These are phyloP conservation scores for Callyntrura guangdongensis DNA, from an alignment of 2,888 invertebrate genomes.

Conservation along the genomic window DNA sequence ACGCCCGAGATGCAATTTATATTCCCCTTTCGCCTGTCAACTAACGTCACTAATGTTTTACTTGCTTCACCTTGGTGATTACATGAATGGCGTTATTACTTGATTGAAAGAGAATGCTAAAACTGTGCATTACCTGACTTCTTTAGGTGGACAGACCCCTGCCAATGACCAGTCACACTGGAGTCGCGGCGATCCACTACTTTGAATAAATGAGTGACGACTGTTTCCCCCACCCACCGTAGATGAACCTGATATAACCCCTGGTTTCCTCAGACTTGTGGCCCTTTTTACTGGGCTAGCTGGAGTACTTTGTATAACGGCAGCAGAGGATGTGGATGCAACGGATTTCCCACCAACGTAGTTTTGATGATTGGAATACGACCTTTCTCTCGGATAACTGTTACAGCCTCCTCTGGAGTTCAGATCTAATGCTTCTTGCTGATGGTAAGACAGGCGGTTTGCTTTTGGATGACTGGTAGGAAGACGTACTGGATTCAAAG, in stretches of 20 bases:
- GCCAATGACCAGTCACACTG: constrained; percentile 84
- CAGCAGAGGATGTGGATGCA: constrained; percentile 27
- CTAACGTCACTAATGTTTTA: background rate
- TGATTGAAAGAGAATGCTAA: no score
- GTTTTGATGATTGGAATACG: constrained; percentile 56
- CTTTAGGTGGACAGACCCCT: constrained; percentile 83
- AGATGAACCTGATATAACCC: constrained; percentile 48
- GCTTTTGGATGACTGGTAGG: constrained; percentile 55
- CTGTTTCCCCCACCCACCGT: constrained; percentile 49
- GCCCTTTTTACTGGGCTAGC: constrained; percentile 79
- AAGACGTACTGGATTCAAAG: constrained; percentile 62
- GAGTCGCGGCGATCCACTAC: constrained; percentile 59
- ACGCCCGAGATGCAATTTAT: no score
- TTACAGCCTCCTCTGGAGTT: constrained; percentile 59
- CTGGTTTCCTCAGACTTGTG: constrained; percentile 77
- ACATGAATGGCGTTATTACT: no score
- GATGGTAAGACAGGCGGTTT: constrained; percentile 64
- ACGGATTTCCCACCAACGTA: constrained; percentile 54
- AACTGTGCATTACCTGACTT: constrained; percentile 66
- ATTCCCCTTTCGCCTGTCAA: no score
- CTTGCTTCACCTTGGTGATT: no score
- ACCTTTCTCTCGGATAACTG: constrained; percentile 71
- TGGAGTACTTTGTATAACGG: constrained; percentile 72
- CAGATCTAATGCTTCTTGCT: constrained; percentile 41
- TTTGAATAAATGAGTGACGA: constrained; percentile 69